Conservation (phyloP, 2,797 vertebrate genomes). For the Tokudaia muenninki region DNA sequence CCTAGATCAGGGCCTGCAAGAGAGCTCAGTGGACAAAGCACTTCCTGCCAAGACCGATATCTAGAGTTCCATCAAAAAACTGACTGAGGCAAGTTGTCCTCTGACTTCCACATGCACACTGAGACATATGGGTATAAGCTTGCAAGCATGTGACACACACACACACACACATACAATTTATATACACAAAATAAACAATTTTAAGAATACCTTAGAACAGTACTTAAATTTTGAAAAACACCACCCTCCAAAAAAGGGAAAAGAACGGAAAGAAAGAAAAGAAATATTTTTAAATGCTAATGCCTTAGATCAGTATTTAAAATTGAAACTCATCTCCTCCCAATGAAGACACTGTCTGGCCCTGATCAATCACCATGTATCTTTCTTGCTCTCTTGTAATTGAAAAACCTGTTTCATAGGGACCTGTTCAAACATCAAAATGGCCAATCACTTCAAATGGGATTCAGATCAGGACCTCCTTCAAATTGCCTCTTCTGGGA, state of each 20-base stretch:
- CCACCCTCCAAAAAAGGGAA: not conserved
- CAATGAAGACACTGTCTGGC: conserved; percentile 83
- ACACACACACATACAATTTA: not conserved
- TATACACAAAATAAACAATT: not conserved
- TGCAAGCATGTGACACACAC: not conserved
- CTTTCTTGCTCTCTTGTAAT: conserved; percentile 83
- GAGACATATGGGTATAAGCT: not conserved
- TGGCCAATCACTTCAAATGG: conserved; percentile 83
- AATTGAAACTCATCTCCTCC: conserved; percentile 78
- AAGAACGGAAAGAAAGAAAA: not conserved
- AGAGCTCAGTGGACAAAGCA: not conserved
- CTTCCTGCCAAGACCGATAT: not conserved
- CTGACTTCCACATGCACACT: not conserved
- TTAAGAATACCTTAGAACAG: not conserved
- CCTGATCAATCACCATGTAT: conserved; percentile 82
- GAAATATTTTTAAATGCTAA: not conserved
- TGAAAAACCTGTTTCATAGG: conserved; percentile 82
- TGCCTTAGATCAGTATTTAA: conserved; percentile 66
- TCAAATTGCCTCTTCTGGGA: conserved; percentile 84
- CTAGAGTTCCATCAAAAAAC: not conserved
- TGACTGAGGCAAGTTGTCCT: not conserved
- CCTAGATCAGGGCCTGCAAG: not conserved
- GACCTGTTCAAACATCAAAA: conserved; percentile 83
- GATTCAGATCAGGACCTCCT: conserved; percentile 84
- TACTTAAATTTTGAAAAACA: not conserved